Evolutionary conservation across 1,140 invertebrate genomes (phyloP).

Genomic region (Hesperophylax magnus): DNA sequence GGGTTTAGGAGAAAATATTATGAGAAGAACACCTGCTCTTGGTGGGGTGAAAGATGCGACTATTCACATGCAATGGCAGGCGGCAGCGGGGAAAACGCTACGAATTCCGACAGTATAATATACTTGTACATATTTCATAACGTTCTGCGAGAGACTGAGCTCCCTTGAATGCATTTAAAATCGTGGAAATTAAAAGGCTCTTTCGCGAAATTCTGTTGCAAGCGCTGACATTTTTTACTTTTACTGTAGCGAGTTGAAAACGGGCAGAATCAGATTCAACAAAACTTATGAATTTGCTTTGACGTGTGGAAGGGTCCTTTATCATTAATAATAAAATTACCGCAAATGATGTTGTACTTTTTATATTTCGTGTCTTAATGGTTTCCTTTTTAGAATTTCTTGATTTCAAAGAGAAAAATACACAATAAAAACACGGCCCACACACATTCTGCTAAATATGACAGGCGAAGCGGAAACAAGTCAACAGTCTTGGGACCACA

Average conservation of each 20-base stretch:
- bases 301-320: not conserved
- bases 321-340: not conserved
- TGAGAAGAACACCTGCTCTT: conserved; percentile 30
- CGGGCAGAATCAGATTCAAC: too few species aligned
- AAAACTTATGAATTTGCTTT: too few species aligned
- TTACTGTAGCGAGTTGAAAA: too few species aligned
- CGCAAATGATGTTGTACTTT: not conserved
- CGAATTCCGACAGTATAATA: conserved; percentile 27
- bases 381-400: not conserved
- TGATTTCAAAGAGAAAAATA: not conserved
- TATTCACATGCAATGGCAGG: not conserved
- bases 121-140: conserved; percentile 27
- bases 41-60: not conserved
- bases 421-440: not conserved
- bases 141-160: not conserved
- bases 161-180: not conserved
- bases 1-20: conserved; percentile 51
- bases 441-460: conserved; percentile 45
- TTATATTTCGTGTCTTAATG: not conserved
- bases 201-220: not conserved
- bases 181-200: not conserved
- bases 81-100: conserved; percentile 15
- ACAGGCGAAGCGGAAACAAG: conserved; percentile 51
- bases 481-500: conserved; percentile 52
- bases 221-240: not conserved